Evolutionary conservation across 2,797 vertebrate species (phyloP).

Genomic region (Sphenodon punctatus): DNA sequence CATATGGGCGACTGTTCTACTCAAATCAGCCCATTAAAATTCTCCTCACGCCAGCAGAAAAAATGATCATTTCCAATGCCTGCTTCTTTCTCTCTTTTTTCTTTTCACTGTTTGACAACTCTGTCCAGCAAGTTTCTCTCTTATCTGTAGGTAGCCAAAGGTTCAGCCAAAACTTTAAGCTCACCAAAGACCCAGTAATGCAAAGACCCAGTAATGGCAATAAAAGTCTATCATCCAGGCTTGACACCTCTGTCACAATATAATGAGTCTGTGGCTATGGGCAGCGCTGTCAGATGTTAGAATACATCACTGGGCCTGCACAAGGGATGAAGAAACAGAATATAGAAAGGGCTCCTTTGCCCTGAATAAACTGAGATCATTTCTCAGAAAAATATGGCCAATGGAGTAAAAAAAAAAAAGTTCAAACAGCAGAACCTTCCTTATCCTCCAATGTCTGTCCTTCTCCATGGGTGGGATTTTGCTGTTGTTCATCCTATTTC

Average conservation of each 20-base stretch:
- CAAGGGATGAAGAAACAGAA: not conserved
- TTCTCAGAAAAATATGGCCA: too few species aligned
- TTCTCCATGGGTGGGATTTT: too few species aligned
- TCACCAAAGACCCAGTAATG: not conserved
- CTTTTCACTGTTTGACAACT: not conserved
- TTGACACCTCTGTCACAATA: too few species aligned
- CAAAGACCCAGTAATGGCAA: too few species aligned
- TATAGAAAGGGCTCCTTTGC: too few species aligned
- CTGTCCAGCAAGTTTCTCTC: not conserved
- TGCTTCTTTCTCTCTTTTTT: not conserved
- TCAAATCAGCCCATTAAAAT: not conserved
- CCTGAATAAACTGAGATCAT: too few species aligned
- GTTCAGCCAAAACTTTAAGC: not conserved
- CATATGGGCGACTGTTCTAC: not conserved
- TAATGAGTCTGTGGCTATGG: not conserved
- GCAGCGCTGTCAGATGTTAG: not conserved
- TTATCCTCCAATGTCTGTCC: too few species aligned
- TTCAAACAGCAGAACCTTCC: too few species aligned
- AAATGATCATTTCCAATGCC: not conserved
- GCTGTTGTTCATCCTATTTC: too few species aligned
- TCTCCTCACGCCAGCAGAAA: not conserved
- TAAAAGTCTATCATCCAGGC: not conserved
- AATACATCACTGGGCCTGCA: accelerated
- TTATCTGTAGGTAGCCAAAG: not conserved
- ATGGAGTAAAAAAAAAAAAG: too few species aligned